Base-by-base conservation (phyloP, 2,888 invertebrate species). In the Trichacis sp. region DNA sequence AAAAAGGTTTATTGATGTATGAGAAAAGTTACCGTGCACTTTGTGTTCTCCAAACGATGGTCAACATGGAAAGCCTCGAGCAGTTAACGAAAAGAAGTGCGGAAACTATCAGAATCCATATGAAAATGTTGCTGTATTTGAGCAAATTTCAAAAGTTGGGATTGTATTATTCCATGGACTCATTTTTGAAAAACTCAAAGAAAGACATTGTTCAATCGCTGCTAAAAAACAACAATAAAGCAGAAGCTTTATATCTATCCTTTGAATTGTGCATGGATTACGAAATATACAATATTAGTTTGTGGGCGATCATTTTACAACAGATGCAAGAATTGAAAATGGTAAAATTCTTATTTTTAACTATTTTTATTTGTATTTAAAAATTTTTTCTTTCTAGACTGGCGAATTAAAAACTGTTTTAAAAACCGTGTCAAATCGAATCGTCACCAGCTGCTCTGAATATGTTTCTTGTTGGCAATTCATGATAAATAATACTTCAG, bases 131-230 rank as follows among this genome's bases (percentile, higher is more conserved):
- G 55, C 73, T 77, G 52, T 84, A 84, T 57, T 60, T 83, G 14
- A 73, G 75, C 19, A 81, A 80, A 71, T 60, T 85, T 29, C 83
- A 85, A 69, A 74, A 71, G 24, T 71, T 83, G 15, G 84, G 84
- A 20, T 65, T 84, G 30, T 71, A 71, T 17, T 84, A 82, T 56
- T 80, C 72, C n/a, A 59, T 78, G 20, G 65, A 54, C 9, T 73
- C 78, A 47, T 84, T 85, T 57, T 76, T 80, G 42, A 59, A 15
- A 8, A 72, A 73, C 56, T 70, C 74, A 1, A 82, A 81, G 59
- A 48, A 60, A 1, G 76, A 80, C 60, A 66, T 82, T 2, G 72
- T 76, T 4, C 72, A 75, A 12, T 72, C 77, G 24, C 69, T 82
- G 29, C 66, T 73, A 29, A 77, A 74, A 53, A 74, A 67, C 2